Percentiles rank a stretch among this genome's conserved stretches.
Evolutionary conservation across 2,888 invertebrate genomes (phyloP).

Genomic region (Phrixothrix hirtus): DNA sequence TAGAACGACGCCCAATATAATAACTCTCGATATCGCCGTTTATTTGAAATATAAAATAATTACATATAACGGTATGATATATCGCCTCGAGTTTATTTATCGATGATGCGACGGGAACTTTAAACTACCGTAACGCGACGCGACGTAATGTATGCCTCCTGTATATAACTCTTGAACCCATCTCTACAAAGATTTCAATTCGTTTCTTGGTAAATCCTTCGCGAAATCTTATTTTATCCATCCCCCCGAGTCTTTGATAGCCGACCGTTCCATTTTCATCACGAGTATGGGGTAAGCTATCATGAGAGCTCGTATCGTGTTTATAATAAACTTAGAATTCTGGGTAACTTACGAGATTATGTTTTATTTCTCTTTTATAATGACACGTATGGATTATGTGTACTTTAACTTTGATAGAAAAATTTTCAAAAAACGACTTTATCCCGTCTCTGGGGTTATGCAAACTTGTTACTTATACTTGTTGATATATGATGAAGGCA

Average conservation of each 20-base stretch:
- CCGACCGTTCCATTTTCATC: slow-evolving; percentile 19
- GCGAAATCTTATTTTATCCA: slow-evolving; percentile 27
- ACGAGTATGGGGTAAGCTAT: slow-evolving; percentile 11
- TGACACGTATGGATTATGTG: too few relatives aligned
- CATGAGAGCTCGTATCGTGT: slow-evolving; percentile 15
- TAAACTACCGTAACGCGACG: slow-evolving; percentile 4
- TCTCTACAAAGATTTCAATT: slow-evolving; percentile 26
- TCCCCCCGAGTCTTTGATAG: slow-evolving; percentile 24
- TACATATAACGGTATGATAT: slow-evolving; percentile 23
- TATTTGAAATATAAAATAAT: slow-evolving; percentile 42
- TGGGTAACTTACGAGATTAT: too few relatives aligned
- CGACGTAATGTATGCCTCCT: slow-evolving; percentile 11
- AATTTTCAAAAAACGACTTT: too few relatives aligned
- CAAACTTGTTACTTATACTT: too few relatives aligned
- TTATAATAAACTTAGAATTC: slow-evolving; percentile 18
- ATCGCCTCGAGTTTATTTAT: slow-evolving; percentile 12
- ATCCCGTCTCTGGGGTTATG: too few relatives aligned
- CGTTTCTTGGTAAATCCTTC: slow-evolving; percentile 25
- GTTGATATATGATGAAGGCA: too few relatives aligned
- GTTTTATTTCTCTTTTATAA: too few relatives aligned
- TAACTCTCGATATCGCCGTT: slow-evolving; percentile 39
- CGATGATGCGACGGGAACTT: slow-evolving; percentile 5
- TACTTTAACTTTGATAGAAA: too few relatives aligned
- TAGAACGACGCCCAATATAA: slow-evolving; percentile 42
- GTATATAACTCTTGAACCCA: slow-evolving; percentile 24